phyloP scores from a whole-genome alignment of 1,140 invertebrate species.

The Caenorhabditis elegans region WBcel235 BX284605.5:14153501-14154000 shows the following conservation, averaged over 20 bases:
- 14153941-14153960: too few species aligned
- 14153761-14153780: not conserved
- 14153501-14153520: too few species aligned
- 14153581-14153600: too few species aligned
- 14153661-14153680: not conserved
- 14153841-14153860: too few species aligned
- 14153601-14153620: not conserved
- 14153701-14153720: constrained; percentile 1
- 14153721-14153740: constrained; percentile 17
- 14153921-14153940: not conserved
- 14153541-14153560: not conserved
- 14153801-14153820: not conserved
- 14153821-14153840: too few species aligned
- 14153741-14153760: too few species aligned
- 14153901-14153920: not conserved
- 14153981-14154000: too few species aligned
- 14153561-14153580: not conserved
- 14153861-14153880: too few species aligned
- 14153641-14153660: not conserved
- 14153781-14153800: constrained; percentile 21
- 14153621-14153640: too few species aligned
- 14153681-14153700: not conserved
- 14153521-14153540: too few species aligned
- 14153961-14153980: too few species aligned
- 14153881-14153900: not conserved